Conservation (phyloP, 2,888 invertebrate genomes). For the Mesorhabditis belari region DNA sequence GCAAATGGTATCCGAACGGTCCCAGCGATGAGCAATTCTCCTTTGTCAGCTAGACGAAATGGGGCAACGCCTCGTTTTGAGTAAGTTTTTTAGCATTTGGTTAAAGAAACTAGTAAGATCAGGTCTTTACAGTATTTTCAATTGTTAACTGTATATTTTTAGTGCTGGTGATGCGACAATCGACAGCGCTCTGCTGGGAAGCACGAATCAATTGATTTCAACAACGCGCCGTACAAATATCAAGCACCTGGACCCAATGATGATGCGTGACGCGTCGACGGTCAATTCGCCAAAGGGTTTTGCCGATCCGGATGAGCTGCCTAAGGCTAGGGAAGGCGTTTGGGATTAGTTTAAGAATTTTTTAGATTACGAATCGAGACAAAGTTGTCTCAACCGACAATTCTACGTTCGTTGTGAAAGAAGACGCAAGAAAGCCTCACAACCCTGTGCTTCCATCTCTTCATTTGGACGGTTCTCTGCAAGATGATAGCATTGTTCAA, state of each 20-base stretch:
- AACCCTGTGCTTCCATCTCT: no score
- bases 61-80: not conserved
- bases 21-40: slow-evolving; percentile 8
- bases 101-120: not conserved
- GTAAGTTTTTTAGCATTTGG: not conserved
- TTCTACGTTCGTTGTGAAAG: no score
- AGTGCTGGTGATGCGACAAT: slow-evolving; percentile 25
- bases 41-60: not conserved
- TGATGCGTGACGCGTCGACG: slow-evolving; percentile 10
- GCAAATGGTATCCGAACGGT: slow-evolving; percentile 25
- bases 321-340: not conserved
- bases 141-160: not conserved
- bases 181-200: slow-evolving; percentile 17
- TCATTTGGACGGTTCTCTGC: not conserved
- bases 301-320: slow-evolving; percentile 32
- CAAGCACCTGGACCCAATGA: slow-evolving; percentile 24
- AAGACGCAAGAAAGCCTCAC: no score
- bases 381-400: no score
- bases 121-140: not conserved
- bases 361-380: no score
- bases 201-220: slow-evolving; percentile 14
- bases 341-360: no score
- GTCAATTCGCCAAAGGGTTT: slow-evolving; percentile 5
- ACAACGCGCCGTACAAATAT: slow-evolving; percentile 13
- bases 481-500: not conserved